phyloP scores from a whole-genome alignment of 2,888 invertebrate species.

The Ichneumoninae sp. region DNA sequence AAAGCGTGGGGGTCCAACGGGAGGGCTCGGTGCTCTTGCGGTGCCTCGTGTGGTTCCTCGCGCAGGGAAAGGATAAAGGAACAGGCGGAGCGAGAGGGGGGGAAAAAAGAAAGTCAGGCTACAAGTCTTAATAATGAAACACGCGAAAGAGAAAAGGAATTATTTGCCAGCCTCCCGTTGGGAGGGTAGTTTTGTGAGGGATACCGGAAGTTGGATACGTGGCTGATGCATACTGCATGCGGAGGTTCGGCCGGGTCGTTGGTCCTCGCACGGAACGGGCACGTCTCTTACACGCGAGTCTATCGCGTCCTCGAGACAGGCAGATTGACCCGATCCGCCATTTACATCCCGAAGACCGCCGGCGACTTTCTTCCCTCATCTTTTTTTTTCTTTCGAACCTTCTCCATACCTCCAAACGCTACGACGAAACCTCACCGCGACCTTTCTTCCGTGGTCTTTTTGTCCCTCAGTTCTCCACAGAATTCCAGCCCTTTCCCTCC shows the following conservation, averaged over 20 bases:
- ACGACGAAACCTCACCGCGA: slow-evolving; percentile 30
- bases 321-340: slow-evolving; percentile 44
- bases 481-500: slow-evolving; percentile 39
- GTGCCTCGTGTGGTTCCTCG: slow-evolving; percentile 13
- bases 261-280: background rate
- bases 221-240: slow-evolving; percentile 23
- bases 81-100: background rate
- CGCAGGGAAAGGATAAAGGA: background rate
- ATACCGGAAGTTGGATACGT: slow-evolving; percentile 8
- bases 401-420: slow-evolving; percentile 18
- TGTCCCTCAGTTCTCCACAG: slow-evolving; percentile 12
- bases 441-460: slow-evolving; percentile 38
- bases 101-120: slow-evolving; percentile 12
- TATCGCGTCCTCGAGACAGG: slow-evolving; percentile 26
- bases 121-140: slow-evolving; percentile 47
- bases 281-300: background rate
- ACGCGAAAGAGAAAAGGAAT: slow-evolving; percentile 31
- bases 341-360: slow-evolving; percentile 34
- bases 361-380: background rate
- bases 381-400: slow-evolving; percentile 14
- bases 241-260: background rate
- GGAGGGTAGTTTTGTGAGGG: slow-evolving; percentile 10
- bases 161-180: slow-evolving; percentile 35
- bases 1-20: slow-evolving; percentile 1
- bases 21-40: slow-evolving; percentile 12